Evolutionary conservation across 2,888 invertebrate genomes (phyloP), one percentile per base, ranked within the genome.

Genomic region (Automeris io): DNA sequence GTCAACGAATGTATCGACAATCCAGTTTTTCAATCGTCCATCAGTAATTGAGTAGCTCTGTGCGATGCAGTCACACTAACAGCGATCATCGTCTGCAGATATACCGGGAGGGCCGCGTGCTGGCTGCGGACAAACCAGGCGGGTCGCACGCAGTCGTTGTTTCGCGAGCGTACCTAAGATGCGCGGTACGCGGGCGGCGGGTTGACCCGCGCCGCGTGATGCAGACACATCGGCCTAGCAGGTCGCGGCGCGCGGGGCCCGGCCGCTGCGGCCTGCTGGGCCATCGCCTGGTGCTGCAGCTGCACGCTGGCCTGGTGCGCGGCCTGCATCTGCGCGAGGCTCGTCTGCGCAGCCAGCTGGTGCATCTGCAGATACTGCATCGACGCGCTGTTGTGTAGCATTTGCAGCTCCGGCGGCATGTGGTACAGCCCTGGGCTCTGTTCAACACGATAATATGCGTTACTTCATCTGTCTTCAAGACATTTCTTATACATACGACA

Each of bases 321-420:
- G 8, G 57, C 60, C 45, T 63, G 66, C 50, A 47, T 52, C 40
- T 49, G 71, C 22, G 47, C 45, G 41, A 61, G 48, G 42, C 54
- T 56, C 31, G 61, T 58, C 39, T 58, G 64, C 45, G 53, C 45
- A 35, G 56, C 55, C 59, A 70, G 60, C 43, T 70, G 71, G 44
- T 77, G 82, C 73, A 74, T 61, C 52, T 77, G 80, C 46, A 80
- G 67, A 54, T 76, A 82, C 54, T 81, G 83, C 77, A 79, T 62
- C 33, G 82, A 81, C 29, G 78, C 61, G 64, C 82, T 80, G 66
- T 59, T 63, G 66, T 82, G 83, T 57, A 82, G 57, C 78, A 80
- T 50, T 41, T 76, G 76, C 64, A 83, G 61, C 62, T 83, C 85
- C 19, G 86, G 86, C 70, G 86, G 86, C 85, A 82, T 83, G 70